Conservation (phyloP, 2,797 vertebrate species). For the Enteromius afrohamiltoni region DNA sequence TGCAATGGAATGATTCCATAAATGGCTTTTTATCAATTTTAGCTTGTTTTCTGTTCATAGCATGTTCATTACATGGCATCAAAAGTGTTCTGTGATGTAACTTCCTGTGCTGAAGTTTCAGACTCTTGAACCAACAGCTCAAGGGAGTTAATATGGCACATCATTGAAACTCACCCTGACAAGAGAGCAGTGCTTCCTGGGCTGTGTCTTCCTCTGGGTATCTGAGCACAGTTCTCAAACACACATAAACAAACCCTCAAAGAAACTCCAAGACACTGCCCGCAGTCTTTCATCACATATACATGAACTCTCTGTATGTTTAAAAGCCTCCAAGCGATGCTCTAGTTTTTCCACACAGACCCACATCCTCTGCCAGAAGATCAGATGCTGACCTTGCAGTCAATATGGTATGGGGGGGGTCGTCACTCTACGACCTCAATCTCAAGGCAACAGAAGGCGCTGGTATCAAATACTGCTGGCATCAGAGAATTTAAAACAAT, state of each 20-base stretch:
- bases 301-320: constrained; percentile 28
- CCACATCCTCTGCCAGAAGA: constrained; percentile 27
- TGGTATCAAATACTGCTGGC: constrained; percentile 5
- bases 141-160: constrained; percentile 54
- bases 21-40: neutral
- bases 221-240: constrained; percentile 46
- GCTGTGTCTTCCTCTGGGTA: constrained; percentile 65
- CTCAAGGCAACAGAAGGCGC: constrained; percentile 14
- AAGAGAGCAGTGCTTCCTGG: constrained; percentile 67
- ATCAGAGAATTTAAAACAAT: neutral
- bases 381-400: constrained; percentile 29
- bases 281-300: constrained; percentile 10
- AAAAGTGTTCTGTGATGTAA: constrained; percentile 28
- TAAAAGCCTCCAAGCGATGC: constrained; percentile 35
- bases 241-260: constrained; percentile 38
- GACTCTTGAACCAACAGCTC: constrained; percentile 55
- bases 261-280: constrained; percentile 32
- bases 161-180: constrained; percentile 70
- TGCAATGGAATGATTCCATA: neutral
- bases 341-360: constrained; percentile 23
- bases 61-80: neutral
- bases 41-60: neutral
- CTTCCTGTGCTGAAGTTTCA: constrained; percentile 41
- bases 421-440: neutral
- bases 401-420: constrained; percentile 17